A percentile compares a stretch with the other conserved stretches of the same genome.
Evolutionary conservation across 2,113 vertebrate genomes (phyloP).

Genomic region (Piaya cayana): DNA sequence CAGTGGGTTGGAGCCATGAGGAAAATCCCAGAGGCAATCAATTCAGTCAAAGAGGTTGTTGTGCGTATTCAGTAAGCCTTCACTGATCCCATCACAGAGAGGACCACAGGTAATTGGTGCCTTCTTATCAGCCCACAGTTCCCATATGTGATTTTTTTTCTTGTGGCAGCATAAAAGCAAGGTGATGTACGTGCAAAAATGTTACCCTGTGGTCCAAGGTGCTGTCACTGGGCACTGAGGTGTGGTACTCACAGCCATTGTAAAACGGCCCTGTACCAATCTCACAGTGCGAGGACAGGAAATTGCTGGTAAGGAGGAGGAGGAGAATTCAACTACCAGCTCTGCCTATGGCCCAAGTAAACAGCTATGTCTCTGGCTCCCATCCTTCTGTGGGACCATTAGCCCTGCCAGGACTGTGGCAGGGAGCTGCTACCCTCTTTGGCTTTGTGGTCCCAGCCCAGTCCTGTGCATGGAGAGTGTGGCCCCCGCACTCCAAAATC

Average conservation of each 20-base stretch:
- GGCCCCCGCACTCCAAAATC: rapidly evolving
- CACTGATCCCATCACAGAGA: background rate
- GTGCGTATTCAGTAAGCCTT: background rate
- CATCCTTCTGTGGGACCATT: rapidly evolving
- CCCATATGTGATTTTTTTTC: rapidly evolving
- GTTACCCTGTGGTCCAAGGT: rapidly evolving
- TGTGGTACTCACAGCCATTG: rapidly evolving
- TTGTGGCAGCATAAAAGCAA: background rate
- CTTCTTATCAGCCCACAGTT: too few species aligned
- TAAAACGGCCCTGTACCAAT: rapidly evolving
- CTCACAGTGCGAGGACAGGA: rapidly evolving
- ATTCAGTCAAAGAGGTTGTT: background rate
- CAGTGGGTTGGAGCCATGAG: background rate
- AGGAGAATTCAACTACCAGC: rapidly evolving
- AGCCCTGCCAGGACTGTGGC: rapidly evolving
- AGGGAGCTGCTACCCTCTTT: background rate
- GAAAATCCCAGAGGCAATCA: background rate
- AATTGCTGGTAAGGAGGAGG: background rate
- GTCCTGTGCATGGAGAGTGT: rapidly evolving
- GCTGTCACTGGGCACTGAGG: background rate
- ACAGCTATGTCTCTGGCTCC: background rate
- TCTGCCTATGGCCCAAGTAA: rapidly evolving
- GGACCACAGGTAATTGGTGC: background rate
- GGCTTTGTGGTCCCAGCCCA: background rate
- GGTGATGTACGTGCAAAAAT: rapidly evolving